Conservation (phyloP, 92 coral and sea anemone genomes). For the Bergia sp. region DNA sequence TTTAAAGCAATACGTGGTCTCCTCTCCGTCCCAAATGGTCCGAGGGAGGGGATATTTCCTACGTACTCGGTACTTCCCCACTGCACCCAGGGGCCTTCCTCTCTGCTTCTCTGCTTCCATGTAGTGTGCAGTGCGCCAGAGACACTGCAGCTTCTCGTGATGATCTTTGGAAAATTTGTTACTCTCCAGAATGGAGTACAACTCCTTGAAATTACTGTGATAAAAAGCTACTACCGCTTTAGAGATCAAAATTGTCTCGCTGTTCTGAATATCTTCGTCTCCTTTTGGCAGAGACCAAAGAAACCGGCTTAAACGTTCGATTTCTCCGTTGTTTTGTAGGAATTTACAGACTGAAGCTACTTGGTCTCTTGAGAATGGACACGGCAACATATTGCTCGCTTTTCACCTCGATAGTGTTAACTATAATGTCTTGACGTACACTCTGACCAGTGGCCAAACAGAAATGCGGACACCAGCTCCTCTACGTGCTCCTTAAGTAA, state of each 20-base stretch:
- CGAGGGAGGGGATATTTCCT: conserved; percentile 91
- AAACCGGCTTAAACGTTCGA: conserved; percentile 87
- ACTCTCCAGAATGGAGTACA: conserved; percentile 83
- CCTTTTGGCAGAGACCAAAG: conserved; percentile 94
- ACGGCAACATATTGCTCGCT: conserved; percentile 67
- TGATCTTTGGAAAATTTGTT: conserved; percentile 71
- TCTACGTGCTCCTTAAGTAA: conserved; percentile 31
- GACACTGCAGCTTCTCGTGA: conserved; percentile 88
- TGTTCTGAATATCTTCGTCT: conserved; percentile 70
- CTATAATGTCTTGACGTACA: conserved; percentile 6
- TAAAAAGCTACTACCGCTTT: conserved; percentile 92
- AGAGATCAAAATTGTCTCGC: conserved; percentile 88
- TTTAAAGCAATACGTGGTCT: conserved; percentile 95
- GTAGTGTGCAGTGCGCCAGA: conserved; percentile 95
- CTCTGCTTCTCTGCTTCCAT: conserved; percentile 90
- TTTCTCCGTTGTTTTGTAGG: conserved; percentile 87
- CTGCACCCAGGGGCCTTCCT: conserved; percentile 91
- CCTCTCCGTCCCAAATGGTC: conserved; percentile 96
- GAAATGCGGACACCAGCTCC: conserved; percentile 16
- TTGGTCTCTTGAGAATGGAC: conserved; percentile 90
- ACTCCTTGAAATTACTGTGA: conserved; percentile 79
- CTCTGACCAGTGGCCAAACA: background rate
- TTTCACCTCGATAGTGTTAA: background rate
- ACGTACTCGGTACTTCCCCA: conserved; percentile 92
- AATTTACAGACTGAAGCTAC: conserved; percentile 89